Evolutionary conservation across 2,888 invertebrate genomes (phyloP), one percentile per base, ranked within the genome.

Genomic region (Pollenia amentaria): DNA sequence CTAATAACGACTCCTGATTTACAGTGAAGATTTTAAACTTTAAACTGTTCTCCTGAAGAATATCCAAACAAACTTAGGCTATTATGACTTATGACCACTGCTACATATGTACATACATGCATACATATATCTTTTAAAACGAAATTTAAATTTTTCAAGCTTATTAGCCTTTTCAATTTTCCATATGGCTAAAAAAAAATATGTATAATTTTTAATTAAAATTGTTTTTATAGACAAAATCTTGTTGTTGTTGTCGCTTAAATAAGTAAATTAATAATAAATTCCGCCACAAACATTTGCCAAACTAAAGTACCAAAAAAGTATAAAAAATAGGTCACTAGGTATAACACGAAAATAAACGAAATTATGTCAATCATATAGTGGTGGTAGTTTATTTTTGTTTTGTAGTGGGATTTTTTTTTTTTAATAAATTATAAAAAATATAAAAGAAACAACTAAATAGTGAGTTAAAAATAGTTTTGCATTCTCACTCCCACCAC

Each of bases 331-430:
- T 83, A 48, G 83, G 83, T 83, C 83, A 83, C 77, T 83, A n/a
- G n/a, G n/a, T n/a, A 83, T 65, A 42, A 64, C 76, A 65, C 64
- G 77, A 77, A 55, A 72, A 65, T 57, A 73, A 65, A 38, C 18
- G 40, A 76, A 83, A 77, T 72, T 77, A 72, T 83, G 83, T 72
- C 83, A 83, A 75, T 82, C 70, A 77, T 70, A 53, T 55, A n/a
- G 12, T 65, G 44, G 42, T 81, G 65, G 40, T 40, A 11, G 62
- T 53, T 73, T 55, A 55, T 67, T 78, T 48, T 70, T 55, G 65
- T 67, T 78, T 51, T 70, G 70, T 53, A 21, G 48, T 40, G 21
- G 44, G 21, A 78, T 81, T 73, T 46, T 44, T 44, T 65, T n/a
- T 69, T 51, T 11, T 21, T 14, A n/a, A 65, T 38, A 48, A 44